Evolutionary conservation across 30 jellyfish, hydroid and myxozoan genomes (phyloP).

Genomic region (Hydra vulgaris): DNA sequence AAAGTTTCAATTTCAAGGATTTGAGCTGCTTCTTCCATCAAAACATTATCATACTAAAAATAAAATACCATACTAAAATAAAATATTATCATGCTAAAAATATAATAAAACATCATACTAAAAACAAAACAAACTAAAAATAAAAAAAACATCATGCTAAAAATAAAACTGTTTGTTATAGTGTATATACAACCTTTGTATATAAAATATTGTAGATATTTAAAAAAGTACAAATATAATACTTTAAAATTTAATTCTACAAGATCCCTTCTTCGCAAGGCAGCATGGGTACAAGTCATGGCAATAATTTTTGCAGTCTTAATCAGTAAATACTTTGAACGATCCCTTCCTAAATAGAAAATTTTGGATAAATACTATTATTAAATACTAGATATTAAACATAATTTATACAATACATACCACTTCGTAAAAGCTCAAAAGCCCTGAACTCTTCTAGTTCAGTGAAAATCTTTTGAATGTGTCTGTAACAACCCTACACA

Average conservation of each 20-base stretch:
- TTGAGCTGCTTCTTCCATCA: slow-evolving; percentile 99
- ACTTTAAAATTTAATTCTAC: slow-evolving; percentile 91
- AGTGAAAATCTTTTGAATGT: slow-evolving; percentile 70
- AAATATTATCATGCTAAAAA: neutral
- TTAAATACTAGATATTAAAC: neutral
- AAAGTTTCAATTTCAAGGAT: slow-evolving; percentile 95
- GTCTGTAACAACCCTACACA: slow-evolving; percentile 87
- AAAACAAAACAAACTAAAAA: too few relatives aligned
- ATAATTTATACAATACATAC: slow-evolving; percentile 24
- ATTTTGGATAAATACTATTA: neutral
- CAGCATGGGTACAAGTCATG: slow-evolving; percentile 99
- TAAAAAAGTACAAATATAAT: too few relatives aligned
- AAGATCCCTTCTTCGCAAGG: slow-evolving; percentile 88
- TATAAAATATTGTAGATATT: too few relatives aligned
- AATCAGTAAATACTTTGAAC: slow-evolving; percentile 82
- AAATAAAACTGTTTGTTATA: too few relatives aligned
- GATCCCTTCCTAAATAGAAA: slow-evolving; percentile 70
- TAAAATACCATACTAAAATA: neutral
- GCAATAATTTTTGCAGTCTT: slow-evolving; percentile 97
- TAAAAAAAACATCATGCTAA: too few relatives aligned
- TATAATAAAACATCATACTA: too few relatives aligned
- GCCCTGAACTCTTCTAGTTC: slow-evolving; percentile 99
- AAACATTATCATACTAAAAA: slow-evolving; percentile 87
- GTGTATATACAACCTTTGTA: too few relatives aligned
- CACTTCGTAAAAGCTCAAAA: slow-evolving; percentile 89